Evolutionary conservation across 2,888 invertebrate genomes (phyloP).

Genomic region (Eueremaeus valkanovi): DNA sequence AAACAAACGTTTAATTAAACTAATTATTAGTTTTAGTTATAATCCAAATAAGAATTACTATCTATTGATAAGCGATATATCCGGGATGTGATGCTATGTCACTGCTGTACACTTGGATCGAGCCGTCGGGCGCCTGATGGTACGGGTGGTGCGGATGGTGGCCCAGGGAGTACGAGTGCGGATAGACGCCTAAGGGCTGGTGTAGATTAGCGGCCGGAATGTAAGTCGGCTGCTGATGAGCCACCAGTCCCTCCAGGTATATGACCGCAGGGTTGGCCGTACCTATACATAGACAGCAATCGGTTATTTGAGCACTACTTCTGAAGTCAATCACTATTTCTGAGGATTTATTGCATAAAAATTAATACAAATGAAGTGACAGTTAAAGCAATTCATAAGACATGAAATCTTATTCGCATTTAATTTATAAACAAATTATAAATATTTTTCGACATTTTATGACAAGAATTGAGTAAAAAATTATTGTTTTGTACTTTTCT

Average conservation of each 20-base stretch:
- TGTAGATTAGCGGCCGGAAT: constrained; percentile 8
- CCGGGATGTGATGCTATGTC: constrained; percentile 28
- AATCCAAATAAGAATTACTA: too few relatives aligned
- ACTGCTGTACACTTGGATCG: constrained; percentile 14
- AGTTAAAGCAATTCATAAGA: too few relatives aligned
- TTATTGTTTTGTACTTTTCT: too few relatives aligned
- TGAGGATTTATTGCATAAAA: too few relatives aligned
- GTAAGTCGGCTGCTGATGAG: constrained; percentile 25
- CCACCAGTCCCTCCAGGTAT: constrained; percentile 14
- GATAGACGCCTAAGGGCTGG: constrained; percentile 1
- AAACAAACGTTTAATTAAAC: too few relatives aligned
- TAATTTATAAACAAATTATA: too few relatives aligned
- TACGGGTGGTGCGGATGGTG: background rate
- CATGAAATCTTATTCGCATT: too few relatives aligned
- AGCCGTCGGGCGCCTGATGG: constrained; percentile 28
- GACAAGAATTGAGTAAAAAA: too few relatives aligned
- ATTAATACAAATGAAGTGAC: too few relatives aligned
- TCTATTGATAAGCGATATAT: constrained; percentile 29
- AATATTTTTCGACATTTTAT: too few relatives aligned
- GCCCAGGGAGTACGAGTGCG: constrained; percentile 6
- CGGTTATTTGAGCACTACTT: background rate
- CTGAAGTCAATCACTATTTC: too few relatives aligned
- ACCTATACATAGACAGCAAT: constrained; percentile 2
- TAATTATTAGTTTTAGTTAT: too few relatives aligned
- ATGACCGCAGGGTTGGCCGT: constrained; percentile 26